These are phyloP conservation scores for Melanaphis sacchari DNA, from an alignment of 1,140 invertebrate genomes.

Conservation along the genomic window DNA sequence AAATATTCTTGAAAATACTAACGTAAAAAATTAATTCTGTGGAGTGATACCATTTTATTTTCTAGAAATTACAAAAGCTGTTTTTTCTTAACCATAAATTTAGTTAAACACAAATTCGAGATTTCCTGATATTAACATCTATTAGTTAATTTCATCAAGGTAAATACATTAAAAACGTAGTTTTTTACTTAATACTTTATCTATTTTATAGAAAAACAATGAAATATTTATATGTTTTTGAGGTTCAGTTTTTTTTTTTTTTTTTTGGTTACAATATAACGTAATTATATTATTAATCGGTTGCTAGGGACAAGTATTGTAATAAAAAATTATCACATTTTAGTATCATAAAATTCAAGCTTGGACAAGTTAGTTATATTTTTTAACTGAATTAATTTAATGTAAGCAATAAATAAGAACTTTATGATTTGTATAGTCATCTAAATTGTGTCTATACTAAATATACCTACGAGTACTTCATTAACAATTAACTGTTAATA, in stretches of 20 bases:
- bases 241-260: neutral
- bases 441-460: too few species aligned
- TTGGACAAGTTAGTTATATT: too few species aligned
- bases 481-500: too few species aligned
- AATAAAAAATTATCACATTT: too few species aligned
- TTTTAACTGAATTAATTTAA: too few species aligned
- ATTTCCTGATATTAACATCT: neutral
- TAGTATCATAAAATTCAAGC: too few species aligned
- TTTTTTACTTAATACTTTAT: neutral
- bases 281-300: too few species aligned
- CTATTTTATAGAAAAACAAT: neutral
- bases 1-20: neutral
- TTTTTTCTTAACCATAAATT: neutral
- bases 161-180: neutral
- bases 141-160: neutral
- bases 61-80: neutral
- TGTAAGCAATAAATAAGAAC: too few species aligned
- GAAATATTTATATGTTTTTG: neutral
- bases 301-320: too few species aligned
- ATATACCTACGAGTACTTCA: too few species aligned
- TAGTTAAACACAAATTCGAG: neutral
- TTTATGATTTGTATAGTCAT: too few species aligned
- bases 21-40: neutral
- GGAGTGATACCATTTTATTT: neutral
- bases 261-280: neutral